These are phyloP conservation scores for Natrix natrix DNA, from an alignment of 2,797 vertebrate species.

Conservation along the genomic window DNA sequence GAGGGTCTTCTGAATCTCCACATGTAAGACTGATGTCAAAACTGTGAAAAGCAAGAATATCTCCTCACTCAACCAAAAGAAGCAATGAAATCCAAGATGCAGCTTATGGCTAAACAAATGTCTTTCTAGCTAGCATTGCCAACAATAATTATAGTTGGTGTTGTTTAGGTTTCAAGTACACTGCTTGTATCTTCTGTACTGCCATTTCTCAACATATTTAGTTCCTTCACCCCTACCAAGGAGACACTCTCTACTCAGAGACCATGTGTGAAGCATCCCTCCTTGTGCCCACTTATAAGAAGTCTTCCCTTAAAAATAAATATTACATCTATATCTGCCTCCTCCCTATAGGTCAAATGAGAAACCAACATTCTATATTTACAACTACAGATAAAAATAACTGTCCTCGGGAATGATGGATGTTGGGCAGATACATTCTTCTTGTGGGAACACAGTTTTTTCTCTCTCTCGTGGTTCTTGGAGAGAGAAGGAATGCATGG, in stretches of 20 bases:
- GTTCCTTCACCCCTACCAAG: neutral
- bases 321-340: neutral
- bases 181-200: neutral
- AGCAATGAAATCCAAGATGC: conserved; percentile 6
- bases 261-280: neutral
- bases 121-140: neutral
- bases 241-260: neutral
- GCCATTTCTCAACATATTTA: neutral
- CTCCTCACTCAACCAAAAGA: conserved; percentile 13
- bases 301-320: conserved; percentile 4
- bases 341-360: conserved; percentile 66
- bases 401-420: conserved; percentile 64
- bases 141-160: neutral
- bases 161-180: neutral
- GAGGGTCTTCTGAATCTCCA: conserved; percentile 81
- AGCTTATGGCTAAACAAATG: rapidly evolving
- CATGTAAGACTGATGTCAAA: conserved; percentile 94
- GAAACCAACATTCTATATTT: conserved; percentile 70
- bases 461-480: conserved; percentile 42
- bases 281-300: neutral
- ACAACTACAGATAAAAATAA: conserved; percentile 72
- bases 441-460: conserved; percentile 65
- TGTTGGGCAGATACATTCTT: conserved; percentile 62
- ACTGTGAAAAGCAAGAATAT: conserved; percentile 69
- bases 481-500: conserved; percentile 32